These are phyloP conservation scores for Ataeniobius toweri DNA, from an alignment of 2,797 vertebrate genomes.

Conservation along the genomic window DNA sequence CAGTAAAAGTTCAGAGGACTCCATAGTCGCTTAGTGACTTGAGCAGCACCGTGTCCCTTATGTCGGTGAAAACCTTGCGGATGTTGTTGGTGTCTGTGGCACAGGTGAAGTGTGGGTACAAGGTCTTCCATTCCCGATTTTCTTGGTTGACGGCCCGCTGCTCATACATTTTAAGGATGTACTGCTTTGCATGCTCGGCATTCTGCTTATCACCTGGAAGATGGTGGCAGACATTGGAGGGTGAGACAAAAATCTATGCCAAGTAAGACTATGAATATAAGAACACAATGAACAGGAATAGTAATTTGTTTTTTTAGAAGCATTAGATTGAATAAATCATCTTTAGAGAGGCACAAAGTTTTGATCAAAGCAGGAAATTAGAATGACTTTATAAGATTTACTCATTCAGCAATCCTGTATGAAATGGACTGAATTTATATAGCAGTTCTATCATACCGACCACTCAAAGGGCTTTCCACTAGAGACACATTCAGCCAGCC, in stretches of 20 bases:
- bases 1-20: constrained; percentile 69
- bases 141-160: constrained; percentile 65
- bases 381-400: neutral
- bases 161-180: constrained; percentile 77
- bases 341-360: neutral
- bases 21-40: constrained; percentile 78
- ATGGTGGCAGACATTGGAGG: neutral
- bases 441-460: no score
- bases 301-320: neutral
- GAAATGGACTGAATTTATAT: no score
- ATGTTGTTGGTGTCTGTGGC: constrained; percentile 85
- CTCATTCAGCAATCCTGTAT: no score
- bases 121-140: constrained; percentile 65
- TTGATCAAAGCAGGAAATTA: neutral
- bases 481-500: no score
- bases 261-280: neutral
- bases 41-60: constrained; percentile 81
- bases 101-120: constrained; percentile 85
- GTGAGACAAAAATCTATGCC: neutral
- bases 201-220: constrained; percentile 71
- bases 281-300: neutral
- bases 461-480: no score
- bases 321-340: neutral
- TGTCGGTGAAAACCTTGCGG: constrained; percentile 77
- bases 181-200: constrained; percentile 67